Conservation (phyloP, 2,113 vertebrate species). For the Tupaia tana region DNA sequence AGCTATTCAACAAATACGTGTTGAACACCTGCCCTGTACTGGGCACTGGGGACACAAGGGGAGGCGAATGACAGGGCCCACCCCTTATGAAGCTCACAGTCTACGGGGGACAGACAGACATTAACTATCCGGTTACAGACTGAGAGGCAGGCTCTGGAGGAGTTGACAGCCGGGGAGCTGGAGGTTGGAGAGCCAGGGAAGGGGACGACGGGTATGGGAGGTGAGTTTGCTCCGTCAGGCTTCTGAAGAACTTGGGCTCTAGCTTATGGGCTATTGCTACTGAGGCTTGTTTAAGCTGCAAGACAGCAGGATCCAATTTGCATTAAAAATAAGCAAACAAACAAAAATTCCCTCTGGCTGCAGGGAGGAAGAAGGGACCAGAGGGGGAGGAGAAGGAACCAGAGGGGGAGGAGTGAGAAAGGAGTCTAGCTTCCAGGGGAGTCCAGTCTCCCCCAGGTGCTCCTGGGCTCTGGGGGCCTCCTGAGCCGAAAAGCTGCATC, state of each 20-base stretch:
- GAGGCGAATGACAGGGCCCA: not conserved
- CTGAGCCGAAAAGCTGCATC: not conserved
- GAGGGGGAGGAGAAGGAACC: not conserved
- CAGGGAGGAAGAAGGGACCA: not conserved
- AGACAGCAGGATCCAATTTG: not conserved
- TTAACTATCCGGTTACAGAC: too few relatives aligned
- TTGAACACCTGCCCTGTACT: not conserved
- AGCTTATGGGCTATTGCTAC: fast-evolving
- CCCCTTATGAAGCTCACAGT: not conserved
- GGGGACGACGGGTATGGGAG: fast-evolving
- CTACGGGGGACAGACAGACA: not conserved
- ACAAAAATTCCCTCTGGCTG: not conserved
- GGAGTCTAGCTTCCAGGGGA: not conserved
- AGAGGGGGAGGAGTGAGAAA: not conserved
- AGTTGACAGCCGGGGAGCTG: not conserved
- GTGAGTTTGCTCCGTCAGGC: not conserved
- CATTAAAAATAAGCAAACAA: not conserved
- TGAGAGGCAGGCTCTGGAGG: not conserved
- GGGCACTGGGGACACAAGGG: not conserved
- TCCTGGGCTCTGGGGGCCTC: not conserved
- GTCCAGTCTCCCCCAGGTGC: not conserved
- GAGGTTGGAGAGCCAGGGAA: too few relatives aligned
- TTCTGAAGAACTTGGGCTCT: not conserved
- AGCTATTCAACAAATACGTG: not conserved
- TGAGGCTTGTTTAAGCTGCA: not conserved